phyloP scores from a whole-genome alignment of 2,113 vertebrate genomes.

The Protobothrops flavoviridis region DNA sequence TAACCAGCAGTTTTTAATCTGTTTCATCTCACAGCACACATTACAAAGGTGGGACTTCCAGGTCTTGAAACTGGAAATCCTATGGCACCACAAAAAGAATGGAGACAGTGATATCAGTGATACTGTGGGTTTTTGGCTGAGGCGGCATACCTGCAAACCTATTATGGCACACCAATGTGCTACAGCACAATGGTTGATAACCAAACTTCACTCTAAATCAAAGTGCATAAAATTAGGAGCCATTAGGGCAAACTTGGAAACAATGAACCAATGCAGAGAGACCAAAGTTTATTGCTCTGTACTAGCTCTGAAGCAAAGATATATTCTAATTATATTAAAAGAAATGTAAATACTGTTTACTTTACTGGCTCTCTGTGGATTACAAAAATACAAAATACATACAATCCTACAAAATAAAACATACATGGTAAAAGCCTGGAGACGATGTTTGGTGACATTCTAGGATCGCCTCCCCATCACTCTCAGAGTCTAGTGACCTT shows the following conservation, averaged over 20 bases:
- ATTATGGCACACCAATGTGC: not conserved
- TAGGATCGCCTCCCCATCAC: not conserved
- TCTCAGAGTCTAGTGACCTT: not conserved
- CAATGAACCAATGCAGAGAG: not conserved
- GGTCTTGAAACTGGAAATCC: not conserved
- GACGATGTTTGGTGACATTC: not conserved
- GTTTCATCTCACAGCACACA: not conserved
- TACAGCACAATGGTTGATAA: not conserved
- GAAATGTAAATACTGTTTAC: not conserved
- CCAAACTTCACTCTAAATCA: not conserved
- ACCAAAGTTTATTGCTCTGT: not conserved
- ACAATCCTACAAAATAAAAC: not conserved
- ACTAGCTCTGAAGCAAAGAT: not conserved
- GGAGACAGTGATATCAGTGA: not conserved
- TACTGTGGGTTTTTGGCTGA: not conserved
- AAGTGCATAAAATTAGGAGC: not conserved
- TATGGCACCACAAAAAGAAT: not conserved
- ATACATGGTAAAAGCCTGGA: not conserved
- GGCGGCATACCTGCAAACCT: not conserved
- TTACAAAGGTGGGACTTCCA: not conserved
- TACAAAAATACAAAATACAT: not conserved
- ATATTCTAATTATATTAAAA: not conserved
- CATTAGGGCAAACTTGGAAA: not conserved
- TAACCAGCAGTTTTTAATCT: not conserved
- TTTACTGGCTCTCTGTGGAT: not conserved